Evolutionary conservation across 2,888 invertebrate species (phyloP).

Genomic region (Adela reaumurella): DNA sequence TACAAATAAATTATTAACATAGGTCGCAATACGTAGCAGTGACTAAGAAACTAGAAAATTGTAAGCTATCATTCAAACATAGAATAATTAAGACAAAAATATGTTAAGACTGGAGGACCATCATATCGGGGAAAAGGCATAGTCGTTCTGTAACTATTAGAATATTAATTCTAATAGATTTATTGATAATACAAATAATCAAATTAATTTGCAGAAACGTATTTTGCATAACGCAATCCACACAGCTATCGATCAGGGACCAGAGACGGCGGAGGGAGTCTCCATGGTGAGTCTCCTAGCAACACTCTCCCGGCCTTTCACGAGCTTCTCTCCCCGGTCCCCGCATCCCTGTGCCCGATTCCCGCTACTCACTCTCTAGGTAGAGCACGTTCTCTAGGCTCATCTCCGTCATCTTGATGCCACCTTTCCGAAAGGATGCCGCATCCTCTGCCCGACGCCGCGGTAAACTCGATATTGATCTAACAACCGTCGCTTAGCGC

Average conservation of each 20-base stretch:
- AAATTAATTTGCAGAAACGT: too few species aligned
- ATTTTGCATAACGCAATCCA: constrained; percentile 46
- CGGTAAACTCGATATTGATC: constrained; percentile 41
- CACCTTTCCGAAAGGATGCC: constrained; percentile 22
- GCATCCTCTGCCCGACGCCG: constrained; percentile 31
- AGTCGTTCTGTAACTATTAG: too few species aligned
- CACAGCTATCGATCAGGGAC: constrained; percentile 45
- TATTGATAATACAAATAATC: too few species aligned
- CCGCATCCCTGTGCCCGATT: constrained; percentile 23
- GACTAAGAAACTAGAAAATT: too few species aligned
- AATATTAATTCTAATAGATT: too few species aligned
- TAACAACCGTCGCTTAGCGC: constrained; percentile 22
- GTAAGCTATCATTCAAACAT: too few species aligned
- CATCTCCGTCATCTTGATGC: constrained; percentile 44
- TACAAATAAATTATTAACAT: too few species aligned
- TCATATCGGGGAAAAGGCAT: too few species aligned
- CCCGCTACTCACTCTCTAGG: constrained; percentile 47
- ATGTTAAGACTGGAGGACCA: too few species aligned
- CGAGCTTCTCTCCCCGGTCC: too few species aligned
- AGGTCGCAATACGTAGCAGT: too few species aligned
- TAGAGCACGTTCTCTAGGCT: constrained; percentile 52
- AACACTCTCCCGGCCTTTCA: constrained; percentile 45
- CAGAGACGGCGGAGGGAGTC: constrained; percentile 26
- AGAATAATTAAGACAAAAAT: too few species aligned
- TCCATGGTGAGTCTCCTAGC: constrained; percentile 40